Conservation (phyloP, 1,140 invertebrate species). For the Eupristina koningsbergeri region DNA sequence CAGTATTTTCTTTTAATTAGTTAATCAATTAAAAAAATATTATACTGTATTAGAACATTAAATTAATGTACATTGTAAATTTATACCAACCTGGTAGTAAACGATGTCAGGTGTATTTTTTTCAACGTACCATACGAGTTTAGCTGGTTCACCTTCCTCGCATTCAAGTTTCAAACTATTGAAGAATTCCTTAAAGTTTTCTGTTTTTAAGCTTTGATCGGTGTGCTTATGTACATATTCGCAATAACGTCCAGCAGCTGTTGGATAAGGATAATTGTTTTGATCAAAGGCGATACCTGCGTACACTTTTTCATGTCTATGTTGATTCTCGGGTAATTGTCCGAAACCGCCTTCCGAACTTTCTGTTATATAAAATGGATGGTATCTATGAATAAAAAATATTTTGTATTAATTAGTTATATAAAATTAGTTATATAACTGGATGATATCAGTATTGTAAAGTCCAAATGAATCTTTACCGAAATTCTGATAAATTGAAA, state of each 20-base stretch:
- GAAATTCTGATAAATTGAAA: too few relatives aligned
- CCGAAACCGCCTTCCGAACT: conserved; percentile 87
- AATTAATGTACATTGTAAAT: background rate
- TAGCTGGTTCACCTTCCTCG: conserved; percentile 80
- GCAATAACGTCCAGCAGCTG: conserved; percentile 82
- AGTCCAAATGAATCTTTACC: too few relatives aligned
- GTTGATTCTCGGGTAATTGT: conserved; percentile 81
- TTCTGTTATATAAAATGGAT: conserved; percentile 95
- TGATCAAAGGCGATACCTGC: conserved; percentile 85
- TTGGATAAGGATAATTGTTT: conserved; percentile 84
- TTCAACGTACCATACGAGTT: conserved; percentile 87
- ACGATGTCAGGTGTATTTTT: conserved; percentile 85
- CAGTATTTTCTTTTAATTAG: too few relatives aligned
- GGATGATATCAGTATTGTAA: too few relatives aligned
- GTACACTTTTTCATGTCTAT: conserved; percentile 81
- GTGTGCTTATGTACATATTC: conserved; percentile 84
- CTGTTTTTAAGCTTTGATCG: conserved; percentile 78
- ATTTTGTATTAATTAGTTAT: too few relatives aligned
- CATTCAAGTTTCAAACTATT: conserved; percentile 84
- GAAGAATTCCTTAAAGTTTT: conserved; percentile 84
- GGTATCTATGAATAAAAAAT: conserved; percentile 77
- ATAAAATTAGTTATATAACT: too few relatives aligned
- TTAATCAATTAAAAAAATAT: too few relatives aligned
- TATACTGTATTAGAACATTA: too few relatives aligned
- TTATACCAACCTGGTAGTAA: conserved; percentile 86